These are phyloP conservation scores for Tenrec ecaudatus DNA, from an alignment of 2,113 vertebrate genomes.

Conservation along the genomic window DNA sequence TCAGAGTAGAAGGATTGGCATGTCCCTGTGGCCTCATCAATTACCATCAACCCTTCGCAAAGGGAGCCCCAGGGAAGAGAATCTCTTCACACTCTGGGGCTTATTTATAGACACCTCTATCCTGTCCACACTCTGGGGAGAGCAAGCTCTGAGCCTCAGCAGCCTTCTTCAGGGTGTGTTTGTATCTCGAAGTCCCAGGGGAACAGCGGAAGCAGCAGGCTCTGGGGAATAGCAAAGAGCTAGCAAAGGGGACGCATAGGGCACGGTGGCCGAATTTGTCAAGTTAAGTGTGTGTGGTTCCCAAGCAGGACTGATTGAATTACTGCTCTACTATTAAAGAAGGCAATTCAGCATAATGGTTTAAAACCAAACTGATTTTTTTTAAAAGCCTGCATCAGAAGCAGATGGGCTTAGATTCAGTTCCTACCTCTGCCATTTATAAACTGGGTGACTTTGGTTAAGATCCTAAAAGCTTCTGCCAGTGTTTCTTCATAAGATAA, in stretches of 20 bases:
- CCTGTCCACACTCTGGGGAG: slow-evolving; percentile 47
- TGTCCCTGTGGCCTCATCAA: slow-evolving; percentile 70
- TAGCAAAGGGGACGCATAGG: not conserved
- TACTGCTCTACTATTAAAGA: not conserved
- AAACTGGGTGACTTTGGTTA: slow-evolving; percentile 11
- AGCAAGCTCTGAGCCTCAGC: not conserved
- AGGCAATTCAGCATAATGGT: not conserved
- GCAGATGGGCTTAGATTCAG: slow-evolving; percentile 11
- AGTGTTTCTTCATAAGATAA: slow-evolving; percentile 10
- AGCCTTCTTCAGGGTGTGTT: slow-evolving; percentile 30
- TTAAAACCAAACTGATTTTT: not conserved
- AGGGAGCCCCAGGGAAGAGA: slow-evolving; percentile 65
- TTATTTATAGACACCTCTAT: slow-evolving; percentile 71
- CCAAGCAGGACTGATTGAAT: not conserved
- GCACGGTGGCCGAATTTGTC: not conserved
- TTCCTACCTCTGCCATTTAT: slow-evolving; percentile 18
- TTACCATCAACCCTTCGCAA: slow-evolving; percentile 70
- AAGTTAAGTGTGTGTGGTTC: not conserved
- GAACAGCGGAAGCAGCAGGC: not conserved
- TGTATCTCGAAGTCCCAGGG: not conserved
- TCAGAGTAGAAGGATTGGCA: slow-evolving; percentile 54
- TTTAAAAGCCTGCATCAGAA: not conserved
- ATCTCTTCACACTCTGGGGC: slow-evolving; percentile 49
- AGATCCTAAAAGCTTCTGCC: not conserved
- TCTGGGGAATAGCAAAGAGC: not conserved